Conservation (phyloP, 2,888 invertebrate species). For the Sarcophaga variegata region DNA sequence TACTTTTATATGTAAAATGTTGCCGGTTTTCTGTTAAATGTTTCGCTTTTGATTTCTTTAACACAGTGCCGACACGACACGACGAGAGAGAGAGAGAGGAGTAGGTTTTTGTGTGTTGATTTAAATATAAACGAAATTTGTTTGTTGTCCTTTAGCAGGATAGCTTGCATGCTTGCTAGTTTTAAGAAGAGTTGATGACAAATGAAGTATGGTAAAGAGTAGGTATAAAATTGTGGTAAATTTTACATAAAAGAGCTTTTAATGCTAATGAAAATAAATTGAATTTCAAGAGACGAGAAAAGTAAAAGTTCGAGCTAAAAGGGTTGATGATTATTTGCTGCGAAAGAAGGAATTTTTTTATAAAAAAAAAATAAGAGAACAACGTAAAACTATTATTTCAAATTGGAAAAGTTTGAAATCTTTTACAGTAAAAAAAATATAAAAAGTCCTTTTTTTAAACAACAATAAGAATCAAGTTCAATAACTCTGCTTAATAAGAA, state of each 20-base stretch:
- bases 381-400: conserved; percentile 28
- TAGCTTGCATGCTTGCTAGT: background rate
- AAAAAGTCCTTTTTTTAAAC: too few relatives aligned
- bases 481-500: too few relatives aligned
- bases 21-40: conserved; percentile 64
- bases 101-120: conserved; percentile 28
- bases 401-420: conserved; percentile 34
- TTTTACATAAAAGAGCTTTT: conserved; percentile 70
- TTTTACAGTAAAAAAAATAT: background rate
- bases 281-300: conserved; percentile 44
- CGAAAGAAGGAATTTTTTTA: background rate
- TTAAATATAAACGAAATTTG: conserved; percentile 32
- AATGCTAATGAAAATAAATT: conserved; percentile 68
- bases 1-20: conserved; percentile 50
- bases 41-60: conserved; percentile 68
- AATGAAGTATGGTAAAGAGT: conserved; percentile 4
- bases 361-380: conserved; percentile 14
- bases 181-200: background rate
- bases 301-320: conserved; percentile 11
- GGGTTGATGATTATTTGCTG: background rate
- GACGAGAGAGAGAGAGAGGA: too few relatives aligned
- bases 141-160: background rate
- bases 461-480: too few relatives aligned
- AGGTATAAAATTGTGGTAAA: conserved; percentile 64
- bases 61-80: background rate